Percentiles rank a stretch among this genome's conserved stretches.
phyloP scores from a whole-genome alignment of 2,888 invertebrate species.

The Drosophila austrosaltans region DNA sequence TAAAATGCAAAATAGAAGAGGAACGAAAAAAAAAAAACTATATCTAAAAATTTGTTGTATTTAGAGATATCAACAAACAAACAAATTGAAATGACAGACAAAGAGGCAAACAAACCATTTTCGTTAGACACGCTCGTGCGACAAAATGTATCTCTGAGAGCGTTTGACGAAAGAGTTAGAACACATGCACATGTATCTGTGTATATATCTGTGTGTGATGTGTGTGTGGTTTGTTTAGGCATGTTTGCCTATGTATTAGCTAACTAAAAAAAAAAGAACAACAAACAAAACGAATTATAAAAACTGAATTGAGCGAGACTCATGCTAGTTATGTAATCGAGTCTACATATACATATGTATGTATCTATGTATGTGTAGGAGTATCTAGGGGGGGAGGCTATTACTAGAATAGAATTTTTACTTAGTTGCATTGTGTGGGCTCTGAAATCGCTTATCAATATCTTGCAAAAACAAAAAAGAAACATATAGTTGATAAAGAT shows the following conservation, averaged over 20 bases:
- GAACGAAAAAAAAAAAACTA: conserved; percentile 15
- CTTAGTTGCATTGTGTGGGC: conserved; percentile 1
- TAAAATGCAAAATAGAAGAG: conserved; percentile 45
- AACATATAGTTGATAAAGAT: background rate
- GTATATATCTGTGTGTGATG: background rate
- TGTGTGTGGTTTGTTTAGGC: conserved; percentile 22
- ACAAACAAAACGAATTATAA: conserved; percentile 38
- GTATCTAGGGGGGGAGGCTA: background rate
- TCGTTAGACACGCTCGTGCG: conserved; percentile 19
- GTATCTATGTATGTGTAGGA: too few species aligned
- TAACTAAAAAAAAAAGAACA: conserved; percentile 9
- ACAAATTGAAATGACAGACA: conserved; percentile 21
- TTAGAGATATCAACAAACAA: conserved; percentile 20
- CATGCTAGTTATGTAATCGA: conserved; percentile 18
- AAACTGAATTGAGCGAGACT: conserved; percentile 37
- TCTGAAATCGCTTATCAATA: background rate
- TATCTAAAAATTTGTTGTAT: conserved; percentile 20
- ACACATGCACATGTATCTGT: conserved; percentile 5
- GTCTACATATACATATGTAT: background rate
- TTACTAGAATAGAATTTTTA: background rate
- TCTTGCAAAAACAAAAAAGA: conserved; percentile 3
- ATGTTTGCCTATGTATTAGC: conserved; percentile 54
- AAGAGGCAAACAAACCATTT: conserved; percentile 15
- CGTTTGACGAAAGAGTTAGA: conserved; percentile 17
- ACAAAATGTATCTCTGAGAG: conserved; percentile 40